Conservation (phyloP, 2,113 vertebrate species). For the Cacatua alba region DNA sequence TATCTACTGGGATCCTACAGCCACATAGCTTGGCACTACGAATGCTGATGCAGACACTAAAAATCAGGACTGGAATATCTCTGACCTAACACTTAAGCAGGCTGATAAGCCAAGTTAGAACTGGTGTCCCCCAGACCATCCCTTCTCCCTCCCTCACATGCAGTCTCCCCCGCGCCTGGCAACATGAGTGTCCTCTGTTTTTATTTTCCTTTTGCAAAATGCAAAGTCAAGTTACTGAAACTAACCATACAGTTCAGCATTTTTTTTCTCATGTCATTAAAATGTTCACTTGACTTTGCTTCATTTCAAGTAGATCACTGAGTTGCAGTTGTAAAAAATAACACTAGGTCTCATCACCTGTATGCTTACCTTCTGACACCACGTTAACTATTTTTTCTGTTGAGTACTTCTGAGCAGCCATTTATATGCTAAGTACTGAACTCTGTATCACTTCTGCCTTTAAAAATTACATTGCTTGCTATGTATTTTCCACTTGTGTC, state of each 20-base stretch:
- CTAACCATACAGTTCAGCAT: neutral
- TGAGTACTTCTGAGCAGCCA: slow-evolving; percentile 2
- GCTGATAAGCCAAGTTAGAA: neutral
- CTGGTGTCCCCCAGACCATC: neutral
- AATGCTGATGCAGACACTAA: neutral
- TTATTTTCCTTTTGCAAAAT: neutral
- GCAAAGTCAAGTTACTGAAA: neutral
- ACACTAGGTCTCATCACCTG: neutral
- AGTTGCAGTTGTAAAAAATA: neutral
- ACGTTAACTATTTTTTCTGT: slow-evolving; percentile 11
- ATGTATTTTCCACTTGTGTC: slow-evolving; percentile 8
- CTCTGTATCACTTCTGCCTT: neutral
- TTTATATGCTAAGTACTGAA: slow-evolving; percentile 40
- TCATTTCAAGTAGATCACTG: neutral
- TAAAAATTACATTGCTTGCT: neutral
- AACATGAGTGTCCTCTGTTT: neutral
- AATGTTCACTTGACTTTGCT: neutral
- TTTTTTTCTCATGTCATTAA: neutral
- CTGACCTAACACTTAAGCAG: neutral
- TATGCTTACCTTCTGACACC: neutral
- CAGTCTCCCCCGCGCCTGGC: neutral
- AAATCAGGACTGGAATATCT: neutral
- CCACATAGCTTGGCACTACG: neutral
- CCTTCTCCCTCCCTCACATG: neutral
- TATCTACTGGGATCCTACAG: neutral